Percentiles rank a stretch among this genome's conserved stretches.
Conservation (phyloP, 1,140 invertebrate species). For the Drosophila pseudoananassae region DNA sequence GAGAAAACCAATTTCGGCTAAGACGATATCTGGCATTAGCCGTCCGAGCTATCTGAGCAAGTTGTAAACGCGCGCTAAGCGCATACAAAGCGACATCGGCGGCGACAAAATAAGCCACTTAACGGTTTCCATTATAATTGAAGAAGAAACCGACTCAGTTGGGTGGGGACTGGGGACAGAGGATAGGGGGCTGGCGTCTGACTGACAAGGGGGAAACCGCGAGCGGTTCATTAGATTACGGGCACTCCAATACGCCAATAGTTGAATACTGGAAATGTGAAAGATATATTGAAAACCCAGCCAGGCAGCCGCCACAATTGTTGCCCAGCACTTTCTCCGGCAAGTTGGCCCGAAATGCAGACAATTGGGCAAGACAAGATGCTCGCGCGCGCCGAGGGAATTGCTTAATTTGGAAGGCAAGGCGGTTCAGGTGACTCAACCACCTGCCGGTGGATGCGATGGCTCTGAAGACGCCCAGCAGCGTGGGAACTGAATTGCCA, state of each 20-base stretch:
- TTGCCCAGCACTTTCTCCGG: slow-evolving; percentile 68
- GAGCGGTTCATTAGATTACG: slow-evolving; percentile 72
- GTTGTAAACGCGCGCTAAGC: slow-evolving; percentile 51
- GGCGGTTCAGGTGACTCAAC: slow-evolving; percentile 45
- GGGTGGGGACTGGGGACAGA: too few relatives aligned
- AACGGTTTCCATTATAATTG: slow-evolving; percentile 79
- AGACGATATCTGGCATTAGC: slow-evolving; percentile 59
- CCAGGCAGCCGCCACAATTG: slow-evolving; percentile 44
- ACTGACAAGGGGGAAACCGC: slow-evolving; percentile 3
- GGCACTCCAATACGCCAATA: slow-evolving; percentile 30
- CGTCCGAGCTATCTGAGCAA: slow-evolving; percentile 31
- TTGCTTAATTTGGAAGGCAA: slow-evolving; percentile 65
- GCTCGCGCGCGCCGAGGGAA: slow-evolving; percentile 33
- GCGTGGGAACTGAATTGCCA: slow-evolving; percentile 48
- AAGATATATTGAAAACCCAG: slow-evolving; percentile 64
- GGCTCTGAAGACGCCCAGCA: slow-evolving; percentile 9
- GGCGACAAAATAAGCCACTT: slow-evolving; percentile 76
- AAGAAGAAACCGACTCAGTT: slow-evolving; percentile 50
- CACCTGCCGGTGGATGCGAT: background rate
- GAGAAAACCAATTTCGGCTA: slow-evolving; percentile 16
- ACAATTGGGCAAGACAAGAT: slow-evolving; percentile 56
- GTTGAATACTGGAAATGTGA: slow-evolving; percentile 63
- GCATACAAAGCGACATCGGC: slow-evolving; percentile 56
- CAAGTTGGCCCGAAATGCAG: slow-evolving; percentile 42
- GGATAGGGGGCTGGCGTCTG: too few relatives aligned